Evolutionary conservation across 2,888 invertebrate species (phyloP).

Genomic region (Oligia strigilis): DNA sequence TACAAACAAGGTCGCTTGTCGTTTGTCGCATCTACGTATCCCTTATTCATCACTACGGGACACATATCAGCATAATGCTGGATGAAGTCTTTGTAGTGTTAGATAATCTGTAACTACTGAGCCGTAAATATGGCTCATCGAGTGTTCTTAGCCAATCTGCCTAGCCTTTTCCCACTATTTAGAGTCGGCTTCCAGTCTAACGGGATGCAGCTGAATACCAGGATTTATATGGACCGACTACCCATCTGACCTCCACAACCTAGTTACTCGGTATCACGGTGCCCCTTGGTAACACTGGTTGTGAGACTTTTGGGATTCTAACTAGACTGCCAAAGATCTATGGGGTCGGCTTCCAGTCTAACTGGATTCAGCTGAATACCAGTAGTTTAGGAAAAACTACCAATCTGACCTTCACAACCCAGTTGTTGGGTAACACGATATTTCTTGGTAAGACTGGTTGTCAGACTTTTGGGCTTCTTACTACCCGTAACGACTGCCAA

Average conservation of each 20-base stretch:
- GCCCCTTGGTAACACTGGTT: too few species aligned
- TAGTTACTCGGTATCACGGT: neutral
- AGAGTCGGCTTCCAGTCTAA: neutral
- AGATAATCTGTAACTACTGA: neutral
- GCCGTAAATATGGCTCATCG: neutral
- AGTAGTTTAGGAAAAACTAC: too few species aligned
- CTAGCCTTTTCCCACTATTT: neutral
- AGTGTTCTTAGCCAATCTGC: neutral
- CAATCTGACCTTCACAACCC: neutral
- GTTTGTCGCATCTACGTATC: constrained; percentile 42
- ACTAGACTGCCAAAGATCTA: too few species aligned
- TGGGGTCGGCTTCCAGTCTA: too few species aligned
- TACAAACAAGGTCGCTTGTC: constrained; percentile 37
- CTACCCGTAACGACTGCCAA: neutral
- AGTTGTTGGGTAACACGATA: neutral
- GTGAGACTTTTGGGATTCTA: too few species aligned
- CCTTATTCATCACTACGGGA: constrained; percentile 62
- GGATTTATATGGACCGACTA: neutral
- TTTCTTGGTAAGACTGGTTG: neutral
- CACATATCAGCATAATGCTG: constrained; percentile 46
- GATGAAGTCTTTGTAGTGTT: neutral
- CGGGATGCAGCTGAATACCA: neutral
- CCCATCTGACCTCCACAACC: neutral
- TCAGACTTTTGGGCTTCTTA: neutral
- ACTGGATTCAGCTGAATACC: too few species aligned